Base-by-base conservation (phyloP, 92 coral and sea anemone species). In the Palythoa grandiflora region DNA sequence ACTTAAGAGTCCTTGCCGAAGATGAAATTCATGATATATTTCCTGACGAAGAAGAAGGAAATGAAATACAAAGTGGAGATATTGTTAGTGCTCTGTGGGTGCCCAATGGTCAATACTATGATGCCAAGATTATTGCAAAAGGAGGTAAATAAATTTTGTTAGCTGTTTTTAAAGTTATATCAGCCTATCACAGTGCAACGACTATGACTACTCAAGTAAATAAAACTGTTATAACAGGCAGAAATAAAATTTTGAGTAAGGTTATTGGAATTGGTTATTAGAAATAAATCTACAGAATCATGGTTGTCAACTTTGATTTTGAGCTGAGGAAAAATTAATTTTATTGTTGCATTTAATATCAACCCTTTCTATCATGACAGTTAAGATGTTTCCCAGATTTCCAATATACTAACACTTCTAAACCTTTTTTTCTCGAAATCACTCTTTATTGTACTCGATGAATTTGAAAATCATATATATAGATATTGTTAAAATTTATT, bases 31-130 rank as follows among this genome's bases (percentile, higher is more conserved):
- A 40, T 7, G 84, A 89, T 38, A 77, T 89, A 21, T 75, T 89
- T 35, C 59, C 59, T 36, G 92, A 73, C 3, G 92, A 89, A 19
- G 87, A 83, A 83, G 76, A 89, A 8, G 88, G 75, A 13, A 87
- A 89, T 15, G 89, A 89, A 38, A 75, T 89, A 6, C 77, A 77
- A 75, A 68, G 68, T 65, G 92, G 73, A 7, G 92, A 89, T 55
- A 52, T 89, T 89, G 84, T 89, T 3, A 89, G 89, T 39, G 89
- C 92, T 71, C 39, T 89, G n/a, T 89, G 92, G 88, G 35, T 88
- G 16, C 88, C 89, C 36, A 89, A 84, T 89, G 92, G 89, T 19
- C 39, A 75, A 55, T 84, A 39, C 68, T 89, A 84, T 20, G 89
- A 89, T 61, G 92, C 92, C 77, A 89, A 84, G 60, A 80, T 89